Evolutionary conservation across 2,113 vertebrate species (phyloP).

Genomic region (Oreochromis niloticus): DNA sequence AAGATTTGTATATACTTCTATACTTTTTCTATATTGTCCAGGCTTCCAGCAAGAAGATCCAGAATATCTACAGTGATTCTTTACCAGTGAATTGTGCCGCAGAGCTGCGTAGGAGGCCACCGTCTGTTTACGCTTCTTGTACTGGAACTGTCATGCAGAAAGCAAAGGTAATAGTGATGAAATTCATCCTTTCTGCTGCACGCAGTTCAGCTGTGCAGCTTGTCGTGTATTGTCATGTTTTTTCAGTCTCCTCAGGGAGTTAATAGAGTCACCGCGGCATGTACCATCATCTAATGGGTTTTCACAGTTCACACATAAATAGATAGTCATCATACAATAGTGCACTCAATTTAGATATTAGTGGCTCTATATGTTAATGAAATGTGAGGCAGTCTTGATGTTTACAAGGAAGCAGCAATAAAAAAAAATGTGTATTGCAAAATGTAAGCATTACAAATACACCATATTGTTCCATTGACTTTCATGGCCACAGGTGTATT

Average conservation of each 20-base stretch:
- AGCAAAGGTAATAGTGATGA: slow-evolving; percentile 80
- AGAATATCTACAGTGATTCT: slow-evolving; percentile 72
- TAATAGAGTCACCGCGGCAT: not conserved
- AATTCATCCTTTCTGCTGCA: not conserved
- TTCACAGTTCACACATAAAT: not conserved
- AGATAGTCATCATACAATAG: not conserved
- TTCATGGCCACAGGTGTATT: not conserved
- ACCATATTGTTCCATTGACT: not conserved
- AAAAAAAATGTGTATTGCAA: not conserved
- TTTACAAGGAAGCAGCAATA: not conserved
- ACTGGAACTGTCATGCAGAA: slow-evolving; percentile 90
- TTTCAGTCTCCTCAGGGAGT: not conserved
- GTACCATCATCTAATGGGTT: not conserved
- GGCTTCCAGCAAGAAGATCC: slow-evolving; percentile 53
- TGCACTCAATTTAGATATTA: not conserved
- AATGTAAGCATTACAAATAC: not conserved
- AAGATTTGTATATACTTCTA: not conserved
- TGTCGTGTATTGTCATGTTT: not conserved
- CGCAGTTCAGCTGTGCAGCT: not conserved
- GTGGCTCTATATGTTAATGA: not conserved
- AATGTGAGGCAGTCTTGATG: not conserved
- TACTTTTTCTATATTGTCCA: not conserved
- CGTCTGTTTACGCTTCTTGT: slow-evolving; percentile 78
- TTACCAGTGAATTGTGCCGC: slow-evolving; percentile 87
- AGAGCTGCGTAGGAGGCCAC: slow-evolving; percentile 84